These are phyloP conservation scores for Vespertilio murinus DNA, from an alignment of 2,797 vertebrate genomes.

Conservation along the genomic window DNA sequence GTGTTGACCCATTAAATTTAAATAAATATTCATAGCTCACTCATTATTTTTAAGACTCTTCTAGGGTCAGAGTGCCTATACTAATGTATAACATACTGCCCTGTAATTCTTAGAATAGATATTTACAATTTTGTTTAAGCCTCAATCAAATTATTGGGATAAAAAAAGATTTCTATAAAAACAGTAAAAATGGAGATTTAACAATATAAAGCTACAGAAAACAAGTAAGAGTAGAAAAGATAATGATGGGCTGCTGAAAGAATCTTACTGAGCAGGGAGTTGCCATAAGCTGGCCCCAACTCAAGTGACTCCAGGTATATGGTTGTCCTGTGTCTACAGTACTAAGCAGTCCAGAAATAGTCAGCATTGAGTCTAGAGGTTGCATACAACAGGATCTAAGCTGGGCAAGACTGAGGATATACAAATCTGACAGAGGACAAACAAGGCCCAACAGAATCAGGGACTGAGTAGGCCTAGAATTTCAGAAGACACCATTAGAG, in stretches of 20 bases:
- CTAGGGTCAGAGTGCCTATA: background rate
- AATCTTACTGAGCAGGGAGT: background rate
- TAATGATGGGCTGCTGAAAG: background rate
- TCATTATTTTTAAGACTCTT: background rate
- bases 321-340: background rate
- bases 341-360: background rate
- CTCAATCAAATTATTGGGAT: background rate
- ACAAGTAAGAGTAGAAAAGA: background rate
- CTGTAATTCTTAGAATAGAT: background rate
- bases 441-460: background rate
- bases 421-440: background rate
- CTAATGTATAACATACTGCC: background rate
- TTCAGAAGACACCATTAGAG: background rate
- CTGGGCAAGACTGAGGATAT: rapidly evolving
- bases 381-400: background rate
- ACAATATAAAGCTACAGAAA: background rate
- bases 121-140: background rate
- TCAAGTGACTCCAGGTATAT: background rate
- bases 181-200: background rate
- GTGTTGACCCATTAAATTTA: background rate
- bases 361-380: background rate
- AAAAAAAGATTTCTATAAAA: background rate
- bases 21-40: background rate
- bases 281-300: background rate
- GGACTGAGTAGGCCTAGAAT: background rate